Base-by-base conservation (phyloP, 2,888 invertebrate species). In the Ectemnius cavifrons region DNA sequence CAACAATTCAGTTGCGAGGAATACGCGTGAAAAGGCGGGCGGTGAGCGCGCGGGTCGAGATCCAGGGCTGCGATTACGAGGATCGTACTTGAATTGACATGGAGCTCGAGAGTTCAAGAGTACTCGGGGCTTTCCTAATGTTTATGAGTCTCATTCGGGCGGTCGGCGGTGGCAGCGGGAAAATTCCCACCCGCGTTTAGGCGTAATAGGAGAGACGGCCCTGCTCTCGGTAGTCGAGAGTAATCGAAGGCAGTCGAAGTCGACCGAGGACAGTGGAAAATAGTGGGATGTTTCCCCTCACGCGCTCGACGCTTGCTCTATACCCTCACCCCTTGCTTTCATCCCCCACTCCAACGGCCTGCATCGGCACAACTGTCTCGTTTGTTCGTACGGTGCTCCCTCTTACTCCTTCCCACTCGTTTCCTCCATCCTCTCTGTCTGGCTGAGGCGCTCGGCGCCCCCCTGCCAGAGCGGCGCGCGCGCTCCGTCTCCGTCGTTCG, bases 211-310 rank as follows among this genome's bases (percentile, higher is more conserved):
- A 37, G 73, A 77, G 80, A 81, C 83, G 80, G 80, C 81, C 81
- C 83, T 83, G 83, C 72, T 72, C 67, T 59, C 14, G 5, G 52
- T 60, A 72, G 75, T 75, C 84, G 83, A 80, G 71, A 79, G 72
- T 63, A 76, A 79, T 82, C 83, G 83, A 82, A 81, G 75, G 75
- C 73, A 78, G 84, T 79, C 83, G 83, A 81, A 84, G 73, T 70
- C 60, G 62, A 67, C 78, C 83, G 84, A 84, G 84, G 71, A 76
- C 73, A 77, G 76, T 75, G 79, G 68, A 77, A 77, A 67, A 61
- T 67, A 69, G 86, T 78, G 81, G 83, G 76, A 73, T 77, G 64
- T 16, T 77, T 65, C 80, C 75, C 76, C 75, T 76, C 68, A 65
- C 58, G 63, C 64, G 73, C 52, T 74, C 61, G 45, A 62, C 59